A percentile compares a stretch with the other conserved stretches of the same genome.
Conservation (phyloP, 2,888 invertebrate species). For the Allygus modestus region DNA sequence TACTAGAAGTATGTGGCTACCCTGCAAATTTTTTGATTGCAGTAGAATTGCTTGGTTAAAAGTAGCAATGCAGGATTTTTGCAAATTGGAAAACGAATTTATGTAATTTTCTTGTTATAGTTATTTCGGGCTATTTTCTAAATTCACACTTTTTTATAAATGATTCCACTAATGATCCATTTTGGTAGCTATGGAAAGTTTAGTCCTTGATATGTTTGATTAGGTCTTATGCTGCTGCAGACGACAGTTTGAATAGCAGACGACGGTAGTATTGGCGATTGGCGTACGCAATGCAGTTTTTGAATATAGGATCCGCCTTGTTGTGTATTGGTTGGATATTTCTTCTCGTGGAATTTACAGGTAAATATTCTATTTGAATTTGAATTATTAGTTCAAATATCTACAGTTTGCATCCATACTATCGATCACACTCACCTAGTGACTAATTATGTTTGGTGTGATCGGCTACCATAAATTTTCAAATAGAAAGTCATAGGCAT, state of each 20-base stretch:
- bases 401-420: too few species aligned
- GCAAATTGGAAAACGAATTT: neutral
- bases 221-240: neutral
- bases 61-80: neutral
- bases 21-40: constrained; percentile 17
- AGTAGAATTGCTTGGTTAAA: neutral
- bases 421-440: too few species aligned
- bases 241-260: constrained; percentile 22
- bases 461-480: too few species aligned
- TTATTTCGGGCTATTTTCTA: neutral
- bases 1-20: too few species aligned
- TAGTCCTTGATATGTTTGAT: neutral
- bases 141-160: neutral
- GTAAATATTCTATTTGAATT: neutral
- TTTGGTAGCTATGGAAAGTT: neutral
- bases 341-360: constrained; percentile 3
- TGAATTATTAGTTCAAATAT: too few species aligned
- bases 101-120: neutral
- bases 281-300: constrained; percentile 30
- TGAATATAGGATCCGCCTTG: constrained; percentile 8
- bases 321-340: constrained; percentile 1
- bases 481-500: too few species aligned
- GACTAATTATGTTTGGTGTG: too few species aligned
- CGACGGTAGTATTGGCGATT: constrained; percentile 9
- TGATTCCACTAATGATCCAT: neutral